A percentile compares a stretch with the other conserved stretches of the same genome.
These are phyloP conservation scores for Tretioscincus oriximinensis DNA, from an alignment of 2,113 vertebrate genomes.

Conservation along the genomic window DNA sequence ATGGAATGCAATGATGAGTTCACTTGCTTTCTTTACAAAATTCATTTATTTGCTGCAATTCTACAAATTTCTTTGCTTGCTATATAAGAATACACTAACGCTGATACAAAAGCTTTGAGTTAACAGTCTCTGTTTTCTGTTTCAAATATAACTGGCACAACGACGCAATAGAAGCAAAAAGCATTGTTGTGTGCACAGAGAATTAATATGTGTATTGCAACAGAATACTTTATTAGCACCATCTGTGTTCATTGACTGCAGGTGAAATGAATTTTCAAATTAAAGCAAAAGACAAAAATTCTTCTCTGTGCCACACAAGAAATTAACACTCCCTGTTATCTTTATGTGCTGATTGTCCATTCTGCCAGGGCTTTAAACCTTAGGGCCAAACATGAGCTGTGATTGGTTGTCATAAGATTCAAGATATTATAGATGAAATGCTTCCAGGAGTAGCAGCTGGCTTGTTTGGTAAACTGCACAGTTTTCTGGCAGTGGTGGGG, in stretches of 20 bases:
- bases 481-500: conserved; percentile 65
- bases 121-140: neutral
- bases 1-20: neutral
- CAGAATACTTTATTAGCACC: conserved; percentile 44
- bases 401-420: conserved; percentile 57
- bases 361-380: conserved; percentile 52
- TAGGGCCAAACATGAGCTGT: conserved; percentile 66
- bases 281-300: conserved; percentile 4
- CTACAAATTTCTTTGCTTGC: neutral
- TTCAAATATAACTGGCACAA: neutral
- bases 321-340: conserved; percentile 30
- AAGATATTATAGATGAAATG: conserved; percentile 68
- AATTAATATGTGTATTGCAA: conserved; percentile 43
- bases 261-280: conserved; percentile 57
- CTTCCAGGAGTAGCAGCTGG: conserved; percentile 71
- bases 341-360: conserved; percentile 34
- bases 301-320: conserved; percentile 6
- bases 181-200: conserved; percentile 24
- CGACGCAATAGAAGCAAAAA: conserved; percentile 25
- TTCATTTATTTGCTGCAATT: neutral
- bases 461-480: conserved; percentile 64
- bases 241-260: conserved; percentile 61
- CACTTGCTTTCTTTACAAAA: neutral
- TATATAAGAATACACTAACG: neutral
- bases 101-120: neutral